These are phyloP conservation scores for Diploscapter pachys DNA, from an alignment of 1,140 invertebrate species.

Conservation along the genomic window DNA sequence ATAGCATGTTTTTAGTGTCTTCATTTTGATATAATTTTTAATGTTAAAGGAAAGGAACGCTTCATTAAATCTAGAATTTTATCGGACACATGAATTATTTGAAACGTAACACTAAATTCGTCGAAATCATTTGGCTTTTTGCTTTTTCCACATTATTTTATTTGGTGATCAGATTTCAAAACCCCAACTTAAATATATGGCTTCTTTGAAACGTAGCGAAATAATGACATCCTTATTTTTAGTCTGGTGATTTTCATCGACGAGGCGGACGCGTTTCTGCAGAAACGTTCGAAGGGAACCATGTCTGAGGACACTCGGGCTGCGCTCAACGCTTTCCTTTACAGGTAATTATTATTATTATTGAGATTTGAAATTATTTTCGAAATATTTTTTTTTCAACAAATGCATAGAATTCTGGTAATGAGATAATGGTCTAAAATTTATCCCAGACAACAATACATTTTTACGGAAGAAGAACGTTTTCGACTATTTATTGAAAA, in stretches of 20 bases:
- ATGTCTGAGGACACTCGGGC: slow-evolving; percentile 79
- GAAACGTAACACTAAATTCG: not conserved
- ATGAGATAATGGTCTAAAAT: too few species aligned
- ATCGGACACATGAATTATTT: not conserved
- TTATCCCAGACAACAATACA: too few species aligned
- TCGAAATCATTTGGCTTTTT: not conserved
- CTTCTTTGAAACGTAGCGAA: not conserved
- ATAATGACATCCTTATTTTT: slow-evolving; percentile 32
- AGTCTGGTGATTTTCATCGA: slow-evolving; percentile 91
- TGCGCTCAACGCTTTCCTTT: slow-evolving; percentile 88
- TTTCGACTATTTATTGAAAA: too few species aligned
- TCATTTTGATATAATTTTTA: not conserved
- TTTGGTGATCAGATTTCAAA: not conserved
- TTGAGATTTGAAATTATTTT: too few species aligned
- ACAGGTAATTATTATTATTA: too few species aligned
- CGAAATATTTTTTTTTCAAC: too few species aligned
- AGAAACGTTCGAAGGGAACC: slow-evolving; percentile 80
- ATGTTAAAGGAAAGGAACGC: slow-evolving; percentile 7
- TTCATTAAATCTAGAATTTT: slow-evolving; percentile 16
- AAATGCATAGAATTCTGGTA: too few species aligned
- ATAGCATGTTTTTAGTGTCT: slow-evolving; percentile 15
- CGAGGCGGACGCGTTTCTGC: slow-evolving; percentile 95
- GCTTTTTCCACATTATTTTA: not conserved
- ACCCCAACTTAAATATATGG: not conserved
- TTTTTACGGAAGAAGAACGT: too few species aligned